Base-by-base conservation (phyloP, 2,888 invertebrate genomes). In the Microdon myrmicae region DNA sequence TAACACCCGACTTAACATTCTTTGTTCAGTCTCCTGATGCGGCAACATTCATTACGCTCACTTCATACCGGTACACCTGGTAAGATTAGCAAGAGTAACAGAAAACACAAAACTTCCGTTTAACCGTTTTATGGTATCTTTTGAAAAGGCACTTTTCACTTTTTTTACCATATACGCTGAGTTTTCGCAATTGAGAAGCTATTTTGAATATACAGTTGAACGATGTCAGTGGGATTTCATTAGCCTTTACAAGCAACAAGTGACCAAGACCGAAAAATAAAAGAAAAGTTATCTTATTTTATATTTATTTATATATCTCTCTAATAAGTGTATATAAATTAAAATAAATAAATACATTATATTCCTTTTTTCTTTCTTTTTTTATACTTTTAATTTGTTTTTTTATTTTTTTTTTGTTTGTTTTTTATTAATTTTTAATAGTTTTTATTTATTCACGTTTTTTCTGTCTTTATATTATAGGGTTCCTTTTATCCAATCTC, bases 11-110 rank as follows among this genome's bases (percentile, higher is more conserved):
- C 9, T 85, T 90, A 17, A 88, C 87, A 29, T 92, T 99, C 81
- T 98, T 87, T 74, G 96, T 90, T 10, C 99, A 99, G 77, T 87
- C 86, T 67, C 87, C 90, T 20, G 92, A 94, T 26, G 88, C 90
- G 70, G 95, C 94, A n/a, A n/a, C n/a, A n/a, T n/a, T n/a, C n/a
- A n/a, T n/a, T n/a, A n/a, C n/a, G n/a, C n/a, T n/a, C n/a, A n/a
- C n/a, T n/a, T n/a, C n/a, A n/a, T n/a, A n/a, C n/a, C n/a, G n/a
- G n/a, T n/a, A n/a, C n/a, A n/a, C n/a, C n/a, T n/a, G n/a, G n/a
- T n/a, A n/a, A n/a, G n/a, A n/a, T n/a, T n/a, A n/a, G n/a, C n/a
- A n/a, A n/a, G n/a, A n/a, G n/a, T n/a, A n/a, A n/a, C n/a, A n/a
- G n/a, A n/a, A n/a, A n/a, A n/a, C n/a, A n/a, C n/a, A n/a, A n/a